Percentiles rank a stretch among this genome's conserved stretches.
phyloP scores from a whole-genome alignment of 2,113 vertebrate genomes.

The Takifugu bimaculatus region DNA sequence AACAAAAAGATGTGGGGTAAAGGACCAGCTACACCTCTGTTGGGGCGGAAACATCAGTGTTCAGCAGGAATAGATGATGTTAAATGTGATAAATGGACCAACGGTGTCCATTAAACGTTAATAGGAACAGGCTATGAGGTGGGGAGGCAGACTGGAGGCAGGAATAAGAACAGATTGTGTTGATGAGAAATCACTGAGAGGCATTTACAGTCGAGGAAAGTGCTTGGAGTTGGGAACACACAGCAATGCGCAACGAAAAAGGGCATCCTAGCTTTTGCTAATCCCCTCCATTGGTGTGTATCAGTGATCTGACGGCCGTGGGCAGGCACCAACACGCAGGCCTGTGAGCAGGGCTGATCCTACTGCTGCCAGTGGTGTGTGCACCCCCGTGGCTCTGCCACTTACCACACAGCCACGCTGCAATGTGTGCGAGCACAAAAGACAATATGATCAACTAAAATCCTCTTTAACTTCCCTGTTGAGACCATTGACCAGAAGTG shows the following conservation, averaged over 20 bases:
- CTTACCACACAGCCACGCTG: conserved; percentile 37
- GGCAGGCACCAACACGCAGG: conserved; percentile 5
- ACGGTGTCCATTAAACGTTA: conserved; percentile 59
- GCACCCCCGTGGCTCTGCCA: conserved; percentile 47
- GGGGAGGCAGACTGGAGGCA: conserved; percentile 18
- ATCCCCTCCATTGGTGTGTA: conserved; percentile 36
- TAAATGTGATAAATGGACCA: conserved; percentile 55
- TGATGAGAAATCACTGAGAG: conserved; percentile 13
- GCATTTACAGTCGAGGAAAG: conserved; percentile 10
- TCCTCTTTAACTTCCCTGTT: too few species aligned
- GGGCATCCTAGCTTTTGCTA: conserved; percentile 40
- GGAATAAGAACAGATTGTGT: conserved; percentile 47
- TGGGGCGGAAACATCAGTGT: conserved; percentile 29
- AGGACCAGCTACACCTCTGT: conserved; percentile 44
- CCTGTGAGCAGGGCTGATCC: conserved; percentile 31
- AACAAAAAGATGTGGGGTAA: conserved; percentile 3
- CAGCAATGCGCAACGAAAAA: conserved; percentile 50
- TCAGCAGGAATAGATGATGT: conserved; percentile 44
- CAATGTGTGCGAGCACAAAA: conserved; percentile 11
- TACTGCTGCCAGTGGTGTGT: conserved; percentile 46
- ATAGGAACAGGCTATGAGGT: conserved; percentile 37
- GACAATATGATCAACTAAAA: too few species aligned
- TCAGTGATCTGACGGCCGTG: conserved; percentile 24
- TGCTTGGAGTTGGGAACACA: conserved; percentile 34
- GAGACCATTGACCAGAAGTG: too few species aligned